Conservation (phyloP, 2,113 vertebrate genomes). For the Aphelocoma coerulescens region DNA sequence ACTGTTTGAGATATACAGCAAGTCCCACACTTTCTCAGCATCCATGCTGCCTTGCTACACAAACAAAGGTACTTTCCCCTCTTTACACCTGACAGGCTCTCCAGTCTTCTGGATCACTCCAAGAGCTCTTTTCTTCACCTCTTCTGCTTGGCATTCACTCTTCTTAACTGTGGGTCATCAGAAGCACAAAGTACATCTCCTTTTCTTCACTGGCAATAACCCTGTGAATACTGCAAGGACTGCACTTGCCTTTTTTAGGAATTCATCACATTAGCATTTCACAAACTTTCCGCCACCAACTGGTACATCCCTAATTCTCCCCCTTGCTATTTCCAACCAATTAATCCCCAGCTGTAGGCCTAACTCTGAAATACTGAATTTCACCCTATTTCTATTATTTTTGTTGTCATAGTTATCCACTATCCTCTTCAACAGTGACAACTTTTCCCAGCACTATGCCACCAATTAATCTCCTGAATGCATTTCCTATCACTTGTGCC, state of each 20-base stretch:
- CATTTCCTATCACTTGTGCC: background rate
- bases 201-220: background rate
- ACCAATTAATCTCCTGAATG: background rate
- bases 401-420: background rate
- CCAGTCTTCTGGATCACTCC: background rate
- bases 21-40: background rate
- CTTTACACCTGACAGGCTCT: background rate
- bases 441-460: background rate
- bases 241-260: background rate
- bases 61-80: background rate
- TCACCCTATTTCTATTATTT: background rate
- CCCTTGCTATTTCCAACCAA: background rate
- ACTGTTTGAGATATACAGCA: background rate
- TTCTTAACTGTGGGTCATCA: background rate
- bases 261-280: background rate
- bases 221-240: background rate
- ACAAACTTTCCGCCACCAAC: constrained; percentile 1
- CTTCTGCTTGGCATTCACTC: background rate
- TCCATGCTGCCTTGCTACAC: background rate
- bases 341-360: background rate
- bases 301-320: background rate
- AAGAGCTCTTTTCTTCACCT: background rate
- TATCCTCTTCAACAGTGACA: background rate
- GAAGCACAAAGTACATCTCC: background rate
- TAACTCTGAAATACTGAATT: background rate